Evolutionary conservation across 64 coral and sea anemone species (phyloP).

Genomic region (Pachyseris speciosa): DNA sequence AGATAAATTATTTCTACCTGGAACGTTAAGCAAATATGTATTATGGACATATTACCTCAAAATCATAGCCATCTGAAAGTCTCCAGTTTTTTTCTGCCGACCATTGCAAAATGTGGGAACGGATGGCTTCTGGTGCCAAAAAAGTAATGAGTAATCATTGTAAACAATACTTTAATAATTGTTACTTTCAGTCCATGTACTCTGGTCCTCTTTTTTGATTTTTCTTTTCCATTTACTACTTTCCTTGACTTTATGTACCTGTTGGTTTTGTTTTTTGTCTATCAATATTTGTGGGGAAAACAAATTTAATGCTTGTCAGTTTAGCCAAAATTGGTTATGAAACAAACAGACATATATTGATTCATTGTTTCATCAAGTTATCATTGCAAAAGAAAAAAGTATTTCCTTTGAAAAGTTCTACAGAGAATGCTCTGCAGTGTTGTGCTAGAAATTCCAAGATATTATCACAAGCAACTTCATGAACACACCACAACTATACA

Average conservation of each 20-base stretch:
- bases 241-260: constrained; percentile 12
- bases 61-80: constrained; percentile 69
- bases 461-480: constrained; percentile 20
- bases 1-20: constrained; percentile 1
- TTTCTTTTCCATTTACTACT: constrained; percentile 36
- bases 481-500: constrained; percentile 2
- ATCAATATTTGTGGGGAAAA: not conserved
- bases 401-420: constrained; percentile 10
- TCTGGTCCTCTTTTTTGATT: constrained; percentile 18
- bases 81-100: constrained; percentile 29
- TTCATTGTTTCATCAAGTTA: not conserved
- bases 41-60: constrained; percentile 46
- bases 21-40: constrained; percentile 13
- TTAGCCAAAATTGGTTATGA: constrained; percentile 27
- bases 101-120: constrained; percentile 57
- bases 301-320: constrained; percentile 17
- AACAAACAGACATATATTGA: constrained; percentile 8
- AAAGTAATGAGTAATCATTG: not conserved
- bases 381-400: not conserved
- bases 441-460: not conserved
- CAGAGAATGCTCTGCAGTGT: not conserved
- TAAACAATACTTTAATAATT: constrained; percentile 1
- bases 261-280: constrained; percentile 26
- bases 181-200: constrained; percentile 15
- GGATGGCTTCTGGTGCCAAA: constrained; percentile 52